These are phyloP conservation scores for Pomatostomus ruficeps DNA, from an alignment of 2,113 vertebrate genomes.

Conservation along the genomic window DNA sequence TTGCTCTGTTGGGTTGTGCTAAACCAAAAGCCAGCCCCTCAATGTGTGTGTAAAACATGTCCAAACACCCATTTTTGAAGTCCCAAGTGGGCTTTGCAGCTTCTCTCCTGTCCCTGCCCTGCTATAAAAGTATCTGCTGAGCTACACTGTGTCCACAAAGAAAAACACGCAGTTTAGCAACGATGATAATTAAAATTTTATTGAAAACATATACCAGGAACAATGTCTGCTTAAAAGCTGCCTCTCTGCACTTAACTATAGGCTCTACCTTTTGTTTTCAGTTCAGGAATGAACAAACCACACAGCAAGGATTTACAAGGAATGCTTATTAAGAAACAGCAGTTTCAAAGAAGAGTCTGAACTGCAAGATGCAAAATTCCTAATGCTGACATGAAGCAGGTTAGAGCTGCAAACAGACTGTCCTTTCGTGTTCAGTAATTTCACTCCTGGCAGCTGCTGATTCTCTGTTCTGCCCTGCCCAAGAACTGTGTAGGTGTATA, in stretches of 20 bases:
- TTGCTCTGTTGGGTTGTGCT: accelerated
- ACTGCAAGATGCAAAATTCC: background rate
- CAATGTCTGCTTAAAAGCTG: background rate
- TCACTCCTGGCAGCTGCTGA: background rate
- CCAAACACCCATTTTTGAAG: background rate
- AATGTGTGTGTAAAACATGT: background rate
- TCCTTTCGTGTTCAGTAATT: background rate
- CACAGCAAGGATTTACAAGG: background rate
- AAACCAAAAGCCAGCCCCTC: background rate
- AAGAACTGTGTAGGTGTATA: background rate
- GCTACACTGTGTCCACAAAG: background rate
- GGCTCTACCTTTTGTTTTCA: background rate
- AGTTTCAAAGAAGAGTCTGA: background rate
- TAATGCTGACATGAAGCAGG: background rate
- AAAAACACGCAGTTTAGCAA: background rate
- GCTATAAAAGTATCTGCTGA: background rate
- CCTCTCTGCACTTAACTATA: accelerated
- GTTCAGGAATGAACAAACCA: background rate
- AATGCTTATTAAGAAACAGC: background rate
- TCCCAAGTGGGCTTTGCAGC: background rate
- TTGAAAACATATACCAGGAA: background rate
- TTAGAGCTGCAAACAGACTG: background rate
- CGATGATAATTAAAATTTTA: slow-evolving; percentile 19
- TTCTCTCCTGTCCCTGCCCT: background rate
- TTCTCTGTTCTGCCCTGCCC: background rate